phyloP scores from a whole-genome alignment of 2,113 vertebrate genomes.

The Chlamydotis undulata region DNA sequence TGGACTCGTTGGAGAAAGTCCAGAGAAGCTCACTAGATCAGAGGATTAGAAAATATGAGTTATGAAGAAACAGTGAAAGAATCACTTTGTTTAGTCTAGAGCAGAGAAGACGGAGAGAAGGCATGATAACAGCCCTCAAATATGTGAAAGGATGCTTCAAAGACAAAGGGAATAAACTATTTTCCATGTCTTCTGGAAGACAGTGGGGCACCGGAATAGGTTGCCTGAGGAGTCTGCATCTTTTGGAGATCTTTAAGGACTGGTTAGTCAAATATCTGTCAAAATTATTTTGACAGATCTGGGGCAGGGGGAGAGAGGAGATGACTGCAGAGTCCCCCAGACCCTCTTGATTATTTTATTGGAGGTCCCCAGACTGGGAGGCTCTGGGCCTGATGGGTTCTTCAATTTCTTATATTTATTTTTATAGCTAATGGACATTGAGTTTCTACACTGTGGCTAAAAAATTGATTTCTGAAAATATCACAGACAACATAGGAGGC shows the following conservation, averaged over 20 bases:
- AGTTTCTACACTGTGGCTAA: not conserved
- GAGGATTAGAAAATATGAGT: constrained; percentile 64
- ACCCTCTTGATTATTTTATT: not conserved
- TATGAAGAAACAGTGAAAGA: constrained; percentile 52
- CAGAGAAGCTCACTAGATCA: constrained; percentile 55
- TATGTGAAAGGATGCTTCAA: constrained; percentile 46
- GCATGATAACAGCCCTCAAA: constrained; percentile 47
- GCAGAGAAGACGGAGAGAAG: constrained; percentile 27
- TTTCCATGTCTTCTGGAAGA: not conserved
- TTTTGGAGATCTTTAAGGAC: not conserved
- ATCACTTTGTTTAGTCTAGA: constrained; percentile 65
- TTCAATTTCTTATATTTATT: not conserved
- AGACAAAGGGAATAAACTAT: constrained; percentile 20
- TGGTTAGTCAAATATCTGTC: not conserved
- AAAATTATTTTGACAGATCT: not conserved
- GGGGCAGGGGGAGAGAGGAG: not conserved
- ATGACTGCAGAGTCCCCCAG: not conserved
- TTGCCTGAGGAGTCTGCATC: not conserved
- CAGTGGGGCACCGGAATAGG: not conserved
- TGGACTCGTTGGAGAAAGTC: constrained; percentile 52
- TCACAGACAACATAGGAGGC: not conserved
- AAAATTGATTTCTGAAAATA: not conserved
- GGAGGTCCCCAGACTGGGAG: not conserved
- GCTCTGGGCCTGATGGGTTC: not conserved
- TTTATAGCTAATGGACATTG: not conserved